Evolutionary conservation across 2,888 invertebrate species (phyloP).

Genomic region (Watsonalla binaria): DNA sequence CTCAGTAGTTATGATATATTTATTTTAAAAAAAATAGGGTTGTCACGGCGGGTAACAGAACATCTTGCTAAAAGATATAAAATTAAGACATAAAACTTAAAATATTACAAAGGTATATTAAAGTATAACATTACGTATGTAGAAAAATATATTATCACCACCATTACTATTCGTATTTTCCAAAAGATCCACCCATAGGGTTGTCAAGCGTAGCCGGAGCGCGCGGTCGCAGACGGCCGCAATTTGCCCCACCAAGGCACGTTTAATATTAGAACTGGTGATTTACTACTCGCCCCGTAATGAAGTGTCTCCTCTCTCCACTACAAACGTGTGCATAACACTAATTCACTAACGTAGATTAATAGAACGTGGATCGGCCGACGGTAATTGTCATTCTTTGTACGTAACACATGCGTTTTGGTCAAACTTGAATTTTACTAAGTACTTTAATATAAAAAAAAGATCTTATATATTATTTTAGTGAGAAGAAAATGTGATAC

Average conservation of each 20-base stretch:
- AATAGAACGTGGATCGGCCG: constrained; percentile 38
- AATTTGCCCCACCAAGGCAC: constrained; percentile 75
- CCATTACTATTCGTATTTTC: background rate
- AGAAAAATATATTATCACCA: no score
- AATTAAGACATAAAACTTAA: no score
- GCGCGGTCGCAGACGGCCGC: constrained; percentile 27
- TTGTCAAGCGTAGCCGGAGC: background rate
- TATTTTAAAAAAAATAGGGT: no score
- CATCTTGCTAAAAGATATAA: no score
- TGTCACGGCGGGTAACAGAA: no score
- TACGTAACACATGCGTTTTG: background rate
- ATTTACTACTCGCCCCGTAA: constrained; percentile 75
- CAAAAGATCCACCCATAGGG: constrained; percentile 1
- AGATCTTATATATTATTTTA: no score
- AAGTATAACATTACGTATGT: no score
- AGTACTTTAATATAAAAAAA: no score
- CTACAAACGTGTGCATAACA: constrained; percentile 70
- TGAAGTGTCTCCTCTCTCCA: constrained; percentile 69
- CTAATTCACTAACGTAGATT: constrained; percentile 72
- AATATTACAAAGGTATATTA: no score
- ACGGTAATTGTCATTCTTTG: background rate
- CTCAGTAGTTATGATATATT: no score
- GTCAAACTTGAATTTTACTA: background rate
- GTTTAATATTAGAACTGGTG: constrained; percentile 80
- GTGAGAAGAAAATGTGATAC: no score